Percentiles rank a stretch among this genome's conserved stretches.
Conservation (phyloP, 2,113 vertebrate species). For the Platanista minor region DNA sequence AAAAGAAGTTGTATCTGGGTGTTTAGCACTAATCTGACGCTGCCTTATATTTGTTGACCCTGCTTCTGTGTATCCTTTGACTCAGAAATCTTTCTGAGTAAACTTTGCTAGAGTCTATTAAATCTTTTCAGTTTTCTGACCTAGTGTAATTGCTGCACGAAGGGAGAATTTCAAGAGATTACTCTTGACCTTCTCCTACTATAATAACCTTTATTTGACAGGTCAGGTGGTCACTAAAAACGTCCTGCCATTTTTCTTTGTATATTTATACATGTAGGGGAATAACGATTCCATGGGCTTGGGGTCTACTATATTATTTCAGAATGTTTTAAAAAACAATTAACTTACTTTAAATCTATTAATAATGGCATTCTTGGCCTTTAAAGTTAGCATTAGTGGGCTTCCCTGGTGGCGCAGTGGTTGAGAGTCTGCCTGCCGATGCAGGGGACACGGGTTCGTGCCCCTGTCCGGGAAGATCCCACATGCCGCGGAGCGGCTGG, state of each 20-base stretch:
- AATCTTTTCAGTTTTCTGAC: not conserved
- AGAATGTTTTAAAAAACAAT: not conserved
- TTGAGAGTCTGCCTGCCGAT: too few species aligned
- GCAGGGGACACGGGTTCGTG: too few species aligned
- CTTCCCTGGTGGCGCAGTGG: too few species aligned
- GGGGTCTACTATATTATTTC: not conserved
- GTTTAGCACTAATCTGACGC: not conserved
- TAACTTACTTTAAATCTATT: not conserved
- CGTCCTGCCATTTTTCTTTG: not conserved
- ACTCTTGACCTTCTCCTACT: not conserved
- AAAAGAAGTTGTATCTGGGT: not conserved
- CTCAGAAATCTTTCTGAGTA: not conserved
- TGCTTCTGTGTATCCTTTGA: not conserved
- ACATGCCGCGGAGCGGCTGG: too few species aligned
- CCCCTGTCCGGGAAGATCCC: too few species aligned
- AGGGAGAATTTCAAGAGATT: not conserved
- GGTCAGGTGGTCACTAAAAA: not conserved
- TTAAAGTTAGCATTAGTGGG: too few species aligned
- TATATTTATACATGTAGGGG: not conserved
- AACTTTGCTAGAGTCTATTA: not conserved
- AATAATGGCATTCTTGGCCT: not conserved
- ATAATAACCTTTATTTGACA: not conserved
- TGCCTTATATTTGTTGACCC: not conserved
- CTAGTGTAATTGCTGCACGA: not conserved
- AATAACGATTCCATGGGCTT: not conserved